Base-by-base conservation (phyloP, 2,113 vertebrate species). In the Motacilla alba region DNA sequence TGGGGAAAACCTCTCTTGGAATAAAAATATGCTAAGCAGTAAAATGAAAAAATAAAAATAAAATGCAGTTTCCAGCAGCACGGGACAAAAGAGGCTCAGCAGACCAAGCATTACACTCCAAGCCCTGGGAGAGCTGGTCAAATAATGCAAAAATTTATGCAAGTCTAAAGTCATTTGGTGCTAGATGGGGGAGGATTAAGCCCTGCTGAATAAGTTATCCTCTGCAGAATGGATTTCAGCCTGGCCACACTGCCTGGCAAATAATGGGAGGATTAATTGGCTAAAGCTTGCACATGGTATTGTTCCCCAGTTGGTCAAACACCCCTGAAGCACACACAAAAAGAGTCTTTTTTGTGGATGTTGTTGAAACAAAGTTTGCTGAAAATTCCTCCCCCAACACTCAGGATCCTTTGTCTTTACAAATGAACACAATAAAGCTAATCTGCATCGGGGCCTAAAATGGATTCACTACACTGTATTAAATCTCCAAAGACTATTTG, bases 141-240 rank as follows among this genome's bases (percentile, higher is more conserved):
- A 96, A 96, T 85, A 93, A 91, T 83, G 63, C 85, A 16, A 73
- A 86, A 83, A 80, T n/a, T 22, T 47, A 70, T 87, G 77, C 60
- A 79, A 83, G 58, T 60, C 59, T 28, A 11, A 82, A 96, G 63
- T 47, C 44, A 79, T 52, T 53, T 69, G 83, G 69, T 74, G 93
- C 75, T 60, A 20, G 81, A 73, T 69, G 95, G 78, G 80, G 63
- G 66, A 96, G 95, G 90, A 96, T 93, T 90, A 95, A 70, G 50
- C 31, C 77, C 67, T 50, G 55, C 37, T 92, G 94, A 88, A 80
- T 85, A 43, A 83, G 79, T 92, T 77, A 80, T 88, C 83, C 72
- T 74, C 82, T 58, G 88, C 75, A 92, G 72, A 73, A 77, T 66
- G 26, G 59, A 79, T 92, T 90, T 85, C 75, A 84, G 90, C 79